Conservation (phyloP, 2,113 vertebrate genomes). For the Phocoena sinus region DNA sequence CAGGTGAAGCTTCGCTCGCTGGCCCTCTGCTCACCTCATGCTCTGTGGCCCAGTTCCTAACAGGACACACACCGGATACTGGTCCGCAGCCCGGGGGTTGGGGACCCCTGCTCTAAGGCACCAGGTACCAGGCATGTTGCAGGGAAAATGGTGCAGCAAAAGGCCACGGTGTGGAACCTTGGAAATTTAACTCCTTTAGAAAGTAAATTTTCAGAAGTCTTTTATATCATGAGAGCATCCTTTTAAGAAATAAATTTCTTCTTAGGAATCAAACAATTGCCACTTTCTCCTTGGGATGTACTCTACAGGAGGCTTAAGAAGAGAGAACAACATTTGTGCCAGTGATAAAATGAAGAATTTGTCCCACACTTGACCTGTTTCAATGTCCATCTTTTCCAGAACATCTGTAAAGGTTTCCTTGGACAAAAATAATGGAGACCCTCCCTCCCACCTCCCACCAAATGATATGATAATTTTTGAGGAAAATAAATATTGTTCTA, state of each 20-base stretch:
- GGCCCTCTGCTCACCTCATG: no score
- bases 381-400: slow-evolving; percentile 9
- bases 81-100: no score
- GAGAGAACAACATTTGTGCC: slow-evolving; percentile 47
- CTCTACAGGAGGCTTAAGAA: slow-evolving; percentile 41
- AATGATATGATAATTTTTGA: neutral
- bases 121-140: no score
- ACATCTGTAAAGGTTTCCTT: slow-evolving; percentile 50
- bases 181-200: neutral
- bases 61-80: no score
- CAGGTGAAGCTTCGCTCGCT: no score
- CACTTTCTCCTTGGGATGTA: slow-evolving; percentile 62
- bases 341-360: slow-evolving; percentile 62
- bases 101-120: neutral
- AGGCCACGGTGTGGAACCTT: neutral
- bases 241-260: slow-evolving; percentile 19
- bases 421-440: slow-evolving; percentile 48
- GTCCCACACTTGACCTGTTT: slow-evolving; percentile 47
- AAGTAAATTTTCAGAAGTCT: neutral
- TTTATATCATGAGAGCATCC: slow-evolving; percentile 25
- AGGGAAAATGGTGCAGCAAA: neutral
- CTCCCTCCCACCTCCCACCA: neutral
- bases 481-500: neutral
- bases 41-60: no score
- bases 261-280: neutral